Evolutionary conservation across 2,888 invertebrate genomes (phyloP).

Genomic region (Drosophila neonasuta): DNA sequence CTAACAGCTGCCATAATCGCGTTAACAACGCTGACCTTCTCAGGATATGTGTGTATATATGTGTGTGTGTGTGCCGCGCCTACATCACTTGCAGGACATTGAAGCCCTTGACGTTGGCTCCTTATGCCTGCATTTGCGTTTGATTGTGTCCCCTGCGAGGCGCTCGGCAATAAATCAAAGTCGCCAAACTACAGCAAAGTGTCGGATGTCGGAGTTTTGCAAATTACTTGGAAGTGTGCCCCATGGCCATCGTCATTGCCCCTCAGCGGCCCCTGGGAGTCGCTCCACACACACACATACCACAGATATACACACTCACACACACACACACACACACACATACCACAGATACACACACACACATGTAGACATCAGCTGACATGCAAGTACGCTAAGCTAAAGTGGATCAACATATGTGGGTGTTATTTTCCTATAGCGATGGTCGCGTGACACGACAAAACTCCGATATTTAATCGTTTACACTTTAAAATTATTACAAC

Average conservation of each 20-base stretch:
- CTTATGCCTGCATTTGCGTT: slow-evolving; percentile 61
- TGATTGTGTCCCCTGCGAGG: slow-evolving; percentile 63
- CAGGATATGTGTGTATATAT: slow-evolving; percentile 8
- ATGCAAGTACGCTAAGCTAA: slow-evolving; percentile 35
- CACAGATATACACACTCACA: too few relatives aligned
- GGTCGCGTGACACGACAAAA: slow-evolving; percentile 8
- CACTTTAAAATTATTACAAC: too few relatives aligned
- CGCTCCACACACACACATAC: slow-evolving; percentile 2
- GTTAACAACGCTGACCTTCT: slow-evolving; percentile 52
- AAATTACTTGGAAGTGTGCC: slow-evolving; percentile 73
- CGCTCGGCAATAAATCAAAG: slow-evolving; percentile 74
- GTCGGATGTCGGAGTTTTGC: slow-evolving; percentile 72
- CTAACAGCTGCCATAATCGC: slow-evolving; percentile 55
- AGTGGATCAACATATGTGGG: slow-evolving; percentile 68
- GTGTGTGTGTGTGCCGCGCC: slow-evolving; percentile 31
- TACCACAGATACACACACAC: slow-evolving; percentile 2
- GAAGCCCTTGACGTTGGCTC: slow-evolving; percentile 54
- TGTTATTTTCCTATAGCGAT: slow-evolving; percentile 36
- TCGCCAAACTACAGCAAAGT: slow-evolving; percentile 72
- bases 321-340: slow-evolving; percentile 9
- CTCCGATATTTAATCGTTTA: neutral
- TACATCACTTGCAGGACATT: slow-evolving; percentile 58
- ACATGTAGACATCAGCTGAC: slow-evolving; percentile 10
- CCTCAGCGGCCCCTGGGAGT: slow-evolving; percentile 34
- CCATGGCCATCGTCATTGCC: slow-evolving; percentile 57